Evolutionary conservation across 2,113 vertebrate species (phyloP).

Genomic region (Grammomys dolichurus): DNA sequence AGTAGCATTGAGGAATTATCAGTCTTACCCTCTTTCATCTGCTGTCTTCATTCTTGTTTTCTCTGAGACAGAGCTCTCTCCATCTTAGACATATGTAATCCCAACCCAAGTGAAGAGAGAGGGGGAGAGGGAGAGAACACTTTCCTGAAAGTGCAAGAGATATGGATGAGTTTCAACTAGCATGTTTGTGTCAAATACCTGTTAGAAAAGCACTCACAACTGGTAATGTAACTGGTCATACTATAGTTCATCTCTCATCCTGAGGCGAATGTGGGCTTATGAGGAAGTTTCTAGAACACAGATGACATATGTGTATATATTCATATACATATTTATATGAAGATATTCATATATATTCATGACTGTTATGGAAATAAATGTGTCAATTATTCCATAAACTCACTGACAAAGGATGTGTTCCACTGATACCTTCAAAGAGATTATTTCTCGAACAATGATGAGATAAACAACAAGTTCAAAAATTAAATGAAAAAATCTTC

Average conservation of each 20-base stretch:
- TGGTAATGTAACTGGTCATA: not conserved
- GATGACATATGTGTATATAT: not conserved
- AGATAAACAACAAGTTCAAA: not conserved
- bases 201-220: not conserved
- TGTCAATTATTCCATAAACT: not conserved
- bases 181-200: not conserved
- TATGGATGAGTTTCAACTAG: not conserved
- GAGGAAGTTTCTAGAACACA: not conserved
- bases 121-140: not conserved
- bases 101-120: not conserved
- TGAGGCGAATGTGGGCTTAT: rapidly evolving
- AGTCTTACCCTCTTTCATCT: not conserved
- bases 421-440: not conserved
- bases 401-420: not conserved
- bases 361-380: not conserved
- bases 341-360: not conserved
- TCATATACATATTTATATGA: no score
- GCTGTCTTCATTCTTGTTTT: not conserved
- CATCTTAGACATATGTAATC: not conserved
- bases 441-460: not conserved
- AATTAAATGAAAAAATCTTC: not conserved
- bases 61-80: not conserved
- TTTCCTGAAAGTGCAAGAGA: not conserved
- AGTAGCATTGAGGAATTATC: not conserved
- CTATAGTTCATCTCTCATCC: not conserved